Base-by-base conservation (phyloP, 1,140 invertebrate species). In the Lucilia cuprina region DNA sequence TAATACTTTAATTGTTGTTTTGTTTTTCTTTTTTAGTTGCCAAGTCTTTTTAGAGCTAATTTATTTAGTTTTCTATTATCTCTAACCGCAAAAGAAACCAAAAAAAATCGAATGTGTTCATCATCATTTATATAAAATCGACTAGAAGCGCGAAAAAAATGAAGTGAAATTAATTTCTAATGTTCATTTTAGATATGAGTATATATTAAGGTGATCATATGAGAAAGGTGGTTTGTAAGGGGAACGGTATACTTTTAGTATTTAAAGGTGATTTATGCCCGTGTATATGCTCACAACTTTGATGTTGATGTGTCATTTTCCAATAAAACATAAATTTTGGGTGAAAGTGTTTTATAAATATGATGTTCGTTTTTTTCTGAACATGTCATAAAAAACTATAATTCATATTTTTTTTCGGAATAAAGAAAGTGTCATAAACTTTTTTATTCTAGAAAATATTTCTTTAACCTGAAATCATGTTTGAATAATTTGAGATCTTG, bases 61-160 rank as follows among this genome's bases (percentile, higher is more conserved):
- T 83, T n/a, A 70, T 41, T 21, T 19, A 70, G n/a, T 30, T 70
- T 21, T 70, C 21, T 70, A 9, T 70, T 70, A 30, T 30, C 25
- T 30, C 25, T 70, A 70, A 55, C 50, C 50, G 12, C 50, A 5
- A 55, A 55, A 30, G 25, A 30, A 55, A 1, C 7, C 50, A 55
- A 55, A 60, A 70, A 5, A 70, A 21, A 70, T 70, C n/a, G 10
- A 25, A 25, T 70, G 35, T 74, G 55, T 47, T 83, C 82, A 83
- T 70, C 82, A 83, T 41, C 34, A 83, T 83, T 74, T 74, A 19
- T 70, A 74, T 35, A 41, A 70, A 30, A 83, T 25, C 14, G 19
- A 41, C 34, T 21, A 83, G 7, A 74, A 10, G 41, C 5, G 41
- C 41, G 41, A 41, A 41, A 60, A 82, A 13, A 60, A 34, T 65